Base-by-base conservation (phyloP, 2,113 vertebrate genomes). In the Platichthys flesus region DNA sequence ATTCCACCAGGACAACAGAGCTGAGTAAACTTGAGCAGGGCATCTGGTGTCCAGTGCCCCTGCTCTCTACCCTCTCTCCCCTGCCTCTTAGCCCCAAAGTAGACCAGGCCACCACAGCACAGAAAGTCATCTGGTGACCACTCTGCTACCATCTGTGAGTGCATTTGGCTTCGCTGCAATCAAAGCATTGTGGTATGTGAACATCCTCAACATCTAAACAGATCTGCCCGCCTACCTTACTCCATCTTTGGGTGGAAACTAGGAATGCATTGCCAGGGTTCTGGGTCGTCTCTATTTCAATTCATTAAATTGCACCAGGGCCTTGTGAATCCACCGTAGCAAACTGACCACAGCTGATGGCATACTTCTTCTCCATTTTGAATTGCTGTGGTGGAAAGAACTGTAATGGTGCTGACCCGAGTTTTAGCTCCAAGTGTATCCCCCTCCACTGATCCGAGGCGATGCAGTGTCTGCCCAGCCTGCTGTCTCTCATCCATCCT, bases 101-200 rank as follows among this genome's bases (percentile, higher is more conserved):
- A 81, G 83, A 78, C 83, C 45, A 63, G 37, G 31, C 70, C 81
- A 71, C 78, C 87, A 76, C 78, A 61, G 54, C 70, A 63, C 37
- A 79, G 73, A 82, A 56, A 76, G 85, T 91, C 88, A 90, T 91
- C 87, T 91, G 91, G 79, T 83, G 84, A 82, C 77, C 85, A 85
- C 79, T 88, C 62, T 4, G 83, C 81, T 76, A 73, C 84, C 85
- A 83, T 91, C 81, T 88, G 88, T 76, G 76, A 76, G 60, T 45
- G 71, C 65, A 65, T 86, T 87, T 88, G 82, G 86, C 88, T 74
- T 60, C 7, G 8, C 65, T 86, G 82, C 83, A 91, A 91, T 85
- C 84, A 85, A 85, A 83, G 81, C 76, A 71, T 61, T 75, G 56
- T 60, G 62, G 83, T 83, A 76, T 85, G 79, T 73, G 5, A 75